Percentiles rank a stretch among this genome's conserved stretches.
Conservation (phyloP, 2,797 vertebrate species). For the Silurus aristotelis region DNA sequence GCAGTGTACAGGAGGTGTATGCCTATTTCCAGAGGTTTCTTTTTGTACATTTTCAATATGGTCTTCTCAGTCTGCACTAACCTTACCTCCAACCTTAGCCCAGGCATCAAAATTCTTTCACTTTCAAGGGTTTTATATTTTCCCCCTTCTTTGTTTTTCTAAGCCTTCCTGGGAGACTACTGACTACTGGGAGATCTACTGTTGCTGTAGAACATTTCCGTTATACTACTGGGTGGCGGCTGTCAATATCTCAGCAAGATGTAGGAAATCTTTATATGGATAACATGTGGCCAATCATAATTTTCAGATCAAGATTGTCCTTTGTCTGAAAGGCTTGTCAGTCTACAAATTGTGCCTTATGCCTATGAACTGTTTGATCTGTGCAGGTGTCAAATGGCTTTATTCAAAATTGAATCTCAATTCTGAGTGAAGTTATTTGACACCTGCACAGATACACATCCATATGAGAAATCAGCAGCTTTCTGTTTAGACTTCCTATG, state of each 20-base stretch:
- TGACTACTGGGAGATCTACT: too few relatives aligned
- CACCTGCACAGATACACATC: too few relatives aligned
- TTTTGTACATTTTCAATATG: not conserved
- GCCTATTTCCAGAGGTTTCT: not conserved
- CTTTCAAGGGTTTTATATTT: not conserved
- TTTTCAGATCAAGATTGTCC: not conserved
- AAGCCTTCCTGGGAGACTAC: not conserved
- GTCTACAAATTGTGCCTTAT: not conserved
- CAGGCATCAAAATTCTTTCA: not conserved
- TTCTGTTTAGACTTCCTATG: not conserved
- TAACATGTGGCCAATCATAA: not conserved
- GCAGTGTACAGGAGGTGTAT: not conserved
- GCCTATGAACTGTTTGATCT: not conserved
- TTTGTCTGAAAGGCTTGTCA: not conserved
- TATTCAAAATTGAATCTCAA: not conserved
- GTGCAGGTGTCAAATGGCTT: not conserved
- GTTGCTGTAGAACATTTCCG: not conserved
- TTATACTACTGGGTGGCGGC: not conserved
- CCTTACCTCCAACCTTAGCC: too few relatives aligned
- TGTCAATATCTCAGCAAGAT: not conserved
- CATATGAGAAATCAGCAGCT: not conserved
- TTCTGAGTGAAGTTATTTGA: not conserved
- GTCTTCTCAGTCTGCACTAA: not conserved
- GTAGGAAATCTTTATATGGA: not conserved
- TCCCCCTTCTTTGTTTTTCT: not conserved